Percentiles rank a stretch among this genome's conserved stretches.
Evolutionary conservation across 2,113 vertebrate species (phyloP).

Genomic region (Galbula dea): DNA sequence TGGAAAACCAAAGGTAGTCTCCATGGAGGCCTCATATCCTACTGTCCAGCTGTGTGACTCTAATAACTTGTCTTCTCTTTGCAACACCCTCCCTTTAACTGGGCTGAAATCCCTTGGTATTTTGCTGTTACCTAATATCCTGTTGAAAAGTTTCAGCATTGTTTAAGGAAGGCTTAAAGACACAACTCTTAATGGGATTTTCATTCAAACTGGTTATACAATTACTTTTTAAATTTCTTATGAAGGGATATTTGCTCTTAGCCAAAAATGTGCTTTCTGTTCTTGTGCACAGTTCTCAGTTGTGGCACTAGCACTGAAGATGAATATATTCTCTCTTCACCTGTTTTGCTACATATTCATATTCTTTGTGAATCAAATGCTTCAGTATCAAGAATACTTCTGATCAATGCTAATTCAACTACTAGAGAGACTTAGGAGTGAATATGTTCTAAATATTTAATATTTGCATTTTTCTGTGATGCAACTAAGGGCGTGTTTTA

Average conservation of each 20-base stretch:
- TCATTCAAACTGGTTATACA: neutral
- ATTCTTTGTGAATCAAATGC: neutral
- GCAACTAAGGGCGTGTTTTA: neutral
- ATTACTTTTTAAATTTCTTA: neutral
- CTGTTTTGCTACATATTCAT: neutral
- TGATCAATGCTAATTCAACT: neutral
- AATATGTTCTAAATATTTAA: neutral
- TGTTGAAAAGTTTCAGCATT: neutral
- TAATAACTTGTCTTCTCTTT: neutral
- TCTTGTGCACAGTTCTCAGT: neutral
- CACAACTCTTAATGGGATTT: neutral
- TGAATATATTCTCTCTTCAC: neutral
- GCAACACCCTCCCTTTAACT: neutral
- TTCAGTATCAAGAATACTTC: neutral
- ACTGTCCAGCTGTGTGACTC: rapidly evolving
- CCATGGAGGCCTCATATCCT: neutral
- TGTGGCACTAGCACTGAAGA: neutral
- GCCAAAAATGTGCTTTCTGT: neutral
- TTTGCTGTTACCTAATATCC: neutral
- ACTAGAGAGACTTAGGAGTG: neutral
- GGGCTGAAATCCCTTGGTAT: neutral
- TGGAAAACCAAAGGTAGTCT: neutral
- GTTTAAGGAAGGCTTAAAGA: neutral
- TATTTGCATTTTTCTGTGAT: neutral
- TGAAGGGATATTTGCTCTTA: neutral